phyloP scores from a whole-genome alignment of 1,140 invertebrate genomes.

The Chironomus tepperi region DNA sequence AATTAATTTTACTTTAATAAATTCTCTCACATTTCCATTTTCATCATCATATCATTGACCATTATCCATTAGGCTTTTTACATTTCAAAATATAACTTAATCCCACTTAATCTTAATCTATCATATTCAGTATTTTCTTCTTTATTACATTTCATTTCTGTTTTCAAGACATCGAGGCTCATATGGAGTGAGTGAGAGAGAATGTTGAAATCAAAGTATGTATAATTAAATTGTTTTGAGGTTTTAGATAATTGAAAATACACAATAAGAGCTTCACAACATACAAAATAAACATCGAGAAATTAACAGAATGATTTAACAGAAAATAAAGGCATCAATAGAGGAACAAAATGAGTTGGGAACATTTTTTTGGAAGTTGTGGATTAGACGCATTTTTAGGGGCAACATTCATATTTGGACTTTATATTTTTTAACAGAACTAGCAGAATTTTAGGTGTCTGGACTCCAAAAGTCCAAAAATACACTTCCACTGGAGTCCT shows the following conservation, averaged over 20 bases:
- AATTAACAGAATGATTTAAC: conserved; percentile 23
- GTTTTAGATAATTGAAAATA: conserved; percentile 14
- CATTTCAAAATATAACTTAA: conserved; percentile 14
- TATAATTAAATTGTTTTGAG: conserved; percentile 15
- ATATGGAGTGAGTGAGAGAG: no score
- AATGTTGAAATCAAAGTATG: background rate
- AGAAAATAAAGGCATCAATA: background rate
- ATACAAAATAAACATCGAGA: conserved; percentile 11
- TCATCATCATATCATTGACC: background rate
- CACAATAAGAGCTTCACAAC: background rate
- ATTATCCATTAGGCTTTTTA: conserved; percentile 2
- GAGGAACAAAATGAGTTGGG: background rate
- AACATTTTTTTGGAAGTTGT: no score
- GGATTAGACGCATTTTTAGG: no score
- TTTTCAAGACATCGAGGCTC: no score
- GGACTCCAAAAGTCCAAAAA: no score
- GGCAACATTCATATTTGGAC: no score
- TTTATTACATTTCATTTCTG: background rate
- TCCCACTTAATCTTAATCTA: conserved; percentile 13
- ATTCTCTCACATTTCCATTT: background rate
- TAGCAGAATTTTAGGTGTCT: no score
- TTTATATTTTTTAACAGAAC: no score
- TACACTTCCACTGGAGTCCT: no score
- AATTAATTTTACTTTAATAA: no score
- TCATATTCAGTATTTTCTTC: background rate